Conservation (phyloP, 2,797 vertebrate genomes). For the Hypotaenidia okinawae region DNA sequence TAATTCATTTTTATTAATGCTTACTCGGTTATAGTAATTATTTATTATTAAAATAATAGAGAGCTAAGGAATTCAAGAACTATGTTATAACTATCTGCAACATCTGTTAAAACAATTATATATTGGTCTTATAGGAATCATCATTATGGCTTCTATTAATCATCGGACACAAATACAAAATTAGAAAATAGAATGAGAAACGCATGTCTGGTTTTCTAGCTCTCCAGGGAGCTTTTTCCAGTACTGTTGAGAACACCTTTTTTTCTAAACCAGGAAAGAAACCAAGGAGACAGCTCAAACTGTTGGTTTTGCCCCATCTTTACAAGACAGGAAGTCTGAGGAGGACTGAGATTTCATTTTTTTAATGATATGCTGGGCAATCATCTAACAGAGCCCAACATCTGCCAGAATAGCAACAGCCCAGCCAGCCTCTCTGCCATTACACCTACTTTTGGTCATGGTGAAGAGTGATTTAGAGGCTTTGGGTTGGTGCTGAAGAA, state of each 20-base stretch:
- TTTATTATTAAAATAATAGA: not conserved
- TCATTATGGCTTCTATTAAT: not conserved
- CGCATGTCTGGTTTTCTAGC: not conserved
- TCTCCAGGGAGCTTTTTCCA: not conserved
- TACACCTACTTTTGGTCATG: not conserved
- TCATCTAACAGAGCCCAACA: not conserved
- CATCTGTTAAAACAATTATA: not conserved
- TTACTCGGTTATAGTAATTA: not conserved
- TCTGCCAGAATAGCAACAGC: not conserved
- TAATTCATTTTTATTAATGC: not conserved
- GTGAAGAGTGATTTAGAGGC: not conserved
- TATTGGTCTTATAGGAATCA: not conserved
- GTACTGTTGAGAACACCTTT: not conserved
- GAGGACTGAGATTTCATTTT: not conserved
- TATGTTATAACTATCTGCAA: not conserved
- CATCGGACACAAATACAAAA: not conserved
- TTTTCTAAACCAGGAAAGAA: not conserved
- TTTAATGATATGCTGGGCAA: not conserved
- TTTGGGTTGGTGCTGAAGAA: rapidly evolving
- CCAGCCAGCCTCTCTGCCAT: not conserved
- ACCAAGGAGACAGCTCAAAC: not conserved
- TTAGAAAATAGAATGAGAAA: not conserved
- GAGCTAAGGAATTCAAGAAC: not conserved
- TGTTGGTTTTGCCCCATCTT: not conserved
- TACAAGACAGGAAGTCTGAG: not conserved